Base-by-base conservation (phyloP, 64 coral and sea anemone genomes). In the Montipora cactus region DNA sequence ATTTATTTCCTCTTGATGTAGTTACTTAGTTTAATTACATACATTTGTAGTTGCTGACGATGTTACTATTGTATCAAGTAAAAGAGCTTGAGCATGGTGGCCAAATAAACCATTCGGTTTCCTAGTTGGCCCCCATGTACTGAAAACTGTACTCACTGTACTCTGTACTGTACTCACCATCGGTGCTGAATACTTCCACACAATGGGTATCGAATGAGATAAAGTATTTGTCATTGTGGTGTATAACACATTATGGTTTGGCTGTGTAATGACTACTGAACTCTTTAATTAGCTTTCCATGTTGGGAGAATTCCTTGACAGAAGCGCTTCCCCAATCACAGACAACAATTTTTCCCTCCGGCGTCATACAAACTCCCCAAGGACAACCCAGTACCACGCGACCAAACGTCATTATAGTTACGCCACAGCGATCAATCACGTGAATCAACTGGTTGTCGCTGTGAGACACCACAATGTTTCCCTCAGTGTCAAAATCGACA, bases 311-410 rank as follows among this genome's bases (percentile, higher is more conserved):
- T 74, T 83, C 82, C 61, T 97, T 97, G 12, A 97, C 59, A 8
- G 89, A 89, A 47, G 92, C 78, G 16, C 89, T 88, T 3, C 88
- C 89, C 76, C 88, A 97, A 79, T 97, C 95, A 62, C 95, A 97
- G 16, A 97, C 85, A n/a, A 75, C 81, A 23, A 91, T 71, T 44
- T 74, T 78, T 58, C 95, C 92, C n/a, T 72, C 22, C 15, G 55
- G 49, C 47, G 81, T 88, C 18, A 94, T 78, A 49, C 92, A 92
- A 53, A 97, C 46, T 4, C 95, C 92, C 69, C 92, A 91, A 25
- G 95, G 95, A 46, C 90, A 87, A 20, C 94, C 84, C 4, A 97
- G 95, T 1, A 94, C 18, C 11, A 79, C 81, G 15, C 81, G 75
- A 21, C 95, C 95, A 66, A 97, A 48, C 20, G 83, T 94, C 62